phyloP scores from a whole-genome alignment of 2,113 vertebrate species.

The Rhizomys pruinosus region DNA sequence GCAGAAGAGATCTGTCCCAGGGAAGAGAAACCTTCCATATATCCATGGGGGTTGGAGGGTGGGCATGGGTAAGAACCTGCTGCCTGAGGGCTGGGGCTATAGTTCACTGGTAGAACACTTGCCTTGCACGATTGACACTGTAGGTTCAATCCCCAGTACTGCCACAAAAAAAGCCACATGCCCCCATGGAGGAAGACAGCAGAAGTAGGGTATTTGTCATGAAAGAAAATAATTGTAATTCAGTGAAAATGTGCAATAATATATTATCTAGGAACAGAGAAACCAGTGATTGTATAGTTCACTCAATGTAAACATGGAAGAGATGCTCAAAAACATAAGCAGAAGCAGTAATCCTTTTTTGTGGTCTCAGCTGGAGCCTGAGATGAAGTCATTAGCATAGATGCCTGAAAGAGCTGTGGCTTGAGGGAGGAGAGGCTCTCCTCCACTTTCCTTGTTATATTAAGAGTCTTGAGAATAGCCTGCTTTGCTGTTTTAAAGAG shows the following conservation, averaged over 20 bases:
- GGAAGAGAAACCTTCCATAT: conserved; percentile 14
- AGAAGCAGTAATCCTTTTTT: neutral
- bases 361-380: neutral
- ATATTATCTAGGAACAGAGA: neutral
- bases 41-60: neutral
- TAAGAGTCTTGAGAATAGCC: neutral
- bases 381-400: neutral
- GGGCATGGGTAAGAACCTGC: too few species aligned
- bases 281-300: neutral
- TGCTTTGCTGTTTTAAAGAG: neutral
- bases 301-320: neutral
- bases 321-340: neutral
- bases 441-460: neutral
- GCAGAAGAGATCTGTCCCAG: conserved; percentile 80
- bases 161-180: neutral
- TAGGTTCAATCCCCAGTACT: neutral
- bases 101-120: too few species aligned
- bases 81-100: neutral
- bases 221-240: neutral
- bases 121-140: too few species aligned
- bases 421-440: neutral
- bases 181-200: neutral
- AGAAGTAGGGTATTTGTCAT: neutral
- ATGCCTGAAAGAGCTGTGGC: neutral
- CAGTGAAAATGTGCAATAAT: neutral